Evolutionary conservation across 2,797 vertebrate species (phyloP).

Genomic region (Coreius guichenoti): DNA sequence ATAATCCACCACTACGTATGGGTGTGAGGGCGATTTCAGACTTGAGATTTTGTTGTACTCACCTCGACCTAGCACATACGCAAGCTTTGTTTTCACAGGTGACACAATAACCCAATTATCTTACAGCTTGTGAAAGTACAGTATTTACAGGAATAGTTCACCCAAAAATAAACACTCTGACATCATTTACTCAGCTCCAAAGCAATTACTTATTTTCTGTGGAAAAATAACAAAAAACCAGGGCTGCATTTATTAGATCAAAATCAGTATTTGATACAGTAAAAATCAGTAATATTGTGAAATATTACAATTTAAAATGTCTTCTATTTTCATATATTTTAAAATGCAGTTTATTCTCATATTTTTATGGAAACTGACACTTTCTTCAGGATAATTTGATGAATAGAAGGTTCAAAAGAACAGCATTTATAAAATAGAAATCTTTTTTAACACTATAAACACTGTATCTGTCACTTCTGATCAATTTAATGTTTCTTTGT

Average conservation of each 20-base stretch:
- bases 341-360: not conserved
- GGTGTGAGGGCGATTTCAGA: constrained; percentile 25
- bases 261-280: too few relatives aligned
- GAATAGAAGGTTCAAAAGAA: not conserved
- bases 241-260: not conserved
- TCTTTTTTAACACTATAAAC: not conserved
- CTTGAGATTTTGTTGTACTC: constrained; percentile 40
- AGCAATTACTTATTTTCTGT: not conserved
- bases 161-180: not conserved
- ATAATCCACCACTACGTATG: constrained; percentile 7
- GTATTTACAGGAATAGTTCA: constrained; percentile 8
- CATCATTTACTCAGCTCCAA: not conserved
- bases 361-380: not conserved
- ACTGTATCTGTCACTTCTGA: not conserved
- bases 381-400: not conserved
- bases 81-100: constrained; percentile 42
- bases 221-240: too few relatives aligned
- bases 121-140: constrained; percentile 1
- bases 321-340: not conserved
- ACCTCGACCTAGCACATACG: constrained; percentile 26
- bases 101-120: constrained; percentile 47
- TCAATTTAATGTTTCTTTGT: not conserved
- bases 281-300: not conserved
- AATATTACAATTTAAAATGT: not conserved
- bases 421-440: not conserved